Percentiles rank a stretch among this genome's conserved stretches.
These are phyloP conservation scores for Plecturocebus donacophilus DNA, from an alignment of 2,113 vertebrate species.

Conservation along the genomic window DNA sequence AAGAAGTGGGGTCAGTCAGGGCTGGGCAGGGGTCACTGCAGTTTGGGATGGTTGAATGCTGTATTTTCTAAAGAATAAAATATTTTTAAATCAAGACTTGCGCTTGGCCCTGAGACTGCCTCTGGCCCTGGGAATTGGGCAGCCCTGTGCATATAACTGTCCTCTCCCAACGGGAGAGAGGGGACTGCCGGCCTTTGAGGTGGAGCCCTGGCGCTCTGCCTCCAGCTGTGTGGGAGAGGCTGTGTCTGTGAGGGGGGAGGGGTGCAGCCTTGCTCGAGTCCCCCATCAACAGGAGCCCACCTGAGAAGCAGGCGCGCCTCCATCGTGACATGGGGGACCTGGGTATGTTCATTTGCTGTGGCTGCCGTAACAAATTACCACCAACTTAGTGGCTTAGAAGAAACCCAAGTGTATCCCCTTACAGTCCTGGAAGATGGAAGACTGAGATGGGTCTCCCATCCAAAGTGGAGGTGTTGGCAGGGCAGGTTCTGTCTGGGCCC, in stretches of 20 bases:
- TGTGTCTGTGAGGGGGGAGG: neutral
- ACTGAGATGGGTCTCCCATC: neutral
- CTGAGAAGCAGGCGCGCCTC: fast-evolving
- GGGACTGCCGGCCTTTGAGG: neutral
- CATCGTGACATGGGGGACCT: fast-evolving
- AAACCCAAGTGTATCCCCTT: neutral
- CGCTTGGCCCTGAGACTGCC: neutral
- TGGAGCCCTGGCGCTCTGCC: neutral
- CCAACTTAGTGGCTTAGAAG: neutral
- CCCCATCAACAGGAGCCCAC: too few species aligned
- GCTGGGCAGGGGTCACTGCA: slow-evolving; percentile 40
- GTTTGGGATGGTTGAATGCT: slow-evolving; percentile 76
- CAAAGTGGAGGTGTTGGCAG: neutral
- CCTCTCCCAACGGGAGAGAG: too few species aligned
- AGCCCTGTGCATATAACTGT: neutral
- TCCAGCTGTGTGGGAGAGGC: neutral
- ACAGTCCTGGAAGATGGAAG: neutral
- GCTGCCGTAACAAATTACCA: neutral
- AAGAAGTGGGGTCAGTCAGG: neutral
- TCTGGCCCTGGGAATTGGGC: neutral
- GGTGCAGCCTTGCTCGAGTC: neutral
- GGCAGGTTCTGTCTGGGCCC: neutral
- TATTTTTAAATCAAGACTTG: slow-evolving; percentile 82
- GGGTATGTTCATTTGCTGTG: neutral
- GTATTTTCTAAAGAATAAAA: slow-evolving; percentile 86